Percentiles rank a stretch among this genome's conserved stretches.
Evolutionary conservation across 2,113 vertebrate species (phyloP).

Genomic region (Tauraco erythrolophus): DNA sequence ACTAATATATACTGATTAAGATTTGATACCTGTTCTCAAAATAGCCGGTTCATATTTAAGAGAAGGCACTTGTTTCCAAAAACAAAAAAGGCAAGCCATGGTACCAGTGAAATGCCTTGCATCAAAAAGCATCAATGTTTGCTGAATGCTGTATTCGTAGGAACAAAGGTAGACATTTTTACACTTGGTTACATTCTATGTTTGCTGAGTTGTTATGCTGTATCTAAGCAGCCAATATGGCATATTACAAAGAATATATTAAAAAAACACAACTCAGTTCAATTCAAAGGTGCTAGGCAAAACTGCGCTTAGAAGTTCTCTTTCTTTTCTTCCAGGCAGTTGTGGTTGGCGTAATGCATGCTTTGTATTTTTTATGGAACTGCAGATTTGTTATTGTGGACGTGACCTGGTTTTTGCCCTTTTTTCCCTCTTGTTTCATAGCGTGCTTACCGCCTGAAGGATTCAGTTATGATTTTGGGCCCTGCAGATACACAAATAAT

Average conservation of each 20-base stretch:
- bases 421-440: background rate
- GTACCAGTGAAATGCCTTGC: background rate
- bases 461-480: conserved; percentile 1
- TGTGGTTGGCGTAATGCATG: background rate
- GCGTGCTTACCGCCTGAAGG: background rate
- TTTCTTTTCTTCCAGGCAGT: background rate
- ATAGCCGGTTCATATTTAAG: background rate
- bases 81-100: background rate
- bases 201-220: conserved; percentile 20
- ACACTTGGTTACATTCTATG: background rate
- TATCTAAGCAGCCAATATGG: conserved; percentile 39
- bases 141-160: background rate
- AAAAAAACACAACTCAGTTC: background rate
- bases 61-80: background rate
- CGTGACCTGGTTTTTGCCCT: background rate
- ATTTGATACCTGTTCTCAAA: background rate
- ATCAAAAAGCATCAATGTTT: background rate
- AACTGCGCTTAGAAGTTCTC: background rate
- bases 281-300: background rate
- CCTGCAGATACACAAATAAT: conserved; percentile 1
- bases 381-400: background rate
- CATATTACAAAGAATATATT: background rate
- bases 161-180: conserved; percentile 5
- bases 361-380: background rate
- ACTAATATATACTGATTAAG: background rate